A percentile compares a stretch with the other conserved stretches of the same genome.
phyloP scores from a whole-genome alignment of 2,113 vertebrate species.

The Eidolon helvum region DNA sequence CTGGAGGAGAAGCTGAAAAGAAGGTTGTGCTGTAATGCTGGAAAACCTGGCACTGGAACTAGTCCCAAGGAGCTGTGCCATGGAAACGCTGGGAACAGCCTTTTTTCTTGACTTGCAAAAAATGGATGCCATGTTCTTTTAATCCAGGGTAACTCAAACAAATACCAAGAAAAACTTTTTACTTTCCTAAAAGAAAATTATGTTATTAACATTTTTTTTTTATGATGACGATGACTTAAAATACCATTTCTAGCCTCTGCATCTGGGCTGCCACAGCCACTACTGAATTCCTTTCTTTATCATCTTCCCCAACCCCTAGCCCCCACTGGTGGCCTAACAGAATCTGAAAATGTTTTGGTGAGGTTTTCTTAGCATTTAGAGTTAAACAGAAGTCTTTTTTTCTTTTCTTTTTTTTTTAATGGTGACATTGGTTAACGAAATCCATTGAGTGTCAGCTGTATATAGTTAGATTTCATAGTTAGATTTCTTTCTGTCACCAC shows the following conservation, averaged over 20 bases:
- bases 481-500: too few species aligned
- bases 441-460: too few species aligned
- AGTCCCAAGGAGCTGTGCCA: neutral
- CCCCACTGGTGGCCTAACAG: neutral
- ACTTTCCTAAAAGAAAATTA: slow-evolving; percentile 4
- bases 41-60: neutral
- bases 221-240: neutral
- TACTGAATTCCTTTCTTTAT: neutral
- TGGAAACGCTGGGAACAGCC: neutral
- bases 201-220: neutral
- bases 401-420: neutral
- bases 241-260: neutral
- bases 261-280: neutral
- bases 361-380: neutral
- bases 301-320: neutral
- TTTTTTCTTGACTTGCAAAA: neutral
- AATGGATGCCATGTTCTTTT: neutral
- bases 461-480: too few species aligned
- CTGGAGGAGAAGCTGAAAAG: neutral
- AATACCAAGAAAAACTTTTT: neutral
- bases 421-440: too few species aligned
- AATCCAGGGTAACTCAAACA: neutral
- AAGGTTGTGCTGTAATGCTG: neutral
- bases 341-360: neutral
- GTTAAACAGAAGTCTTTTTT: neutral